Base-by-base conservation (phyloP, 2,888 invertebrate genomes). In the Ceraclea dissimilis region DNA sequence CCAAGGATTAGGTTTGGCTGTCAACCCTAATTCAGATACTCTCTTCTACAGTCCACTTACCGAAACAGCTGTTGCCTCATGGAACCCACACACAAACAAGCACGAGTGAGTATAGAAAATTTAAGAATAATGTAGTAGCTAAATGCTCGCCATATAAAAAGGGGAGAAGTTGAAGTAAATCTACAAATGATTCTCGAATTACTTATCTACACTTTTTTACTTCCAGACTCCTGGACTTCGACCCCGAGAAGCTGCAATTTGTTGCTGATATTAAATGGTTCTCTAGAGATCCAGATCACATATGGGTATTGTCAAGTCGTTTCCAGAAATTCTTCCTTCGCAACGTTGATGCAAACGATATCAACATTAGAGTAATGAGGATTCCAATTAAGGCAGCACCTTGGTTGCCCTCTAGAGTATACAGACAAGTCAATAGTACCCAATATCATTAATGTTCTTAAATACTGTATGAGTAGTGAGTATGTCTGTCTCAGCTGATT, bases 311-410 rank as follows among this genome's bases (percentile, higher is more conserved):
- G 33, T 81, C 87, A 1, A 84, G 88, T 1, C 81, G 86, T 57
- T 89, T 91, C 76, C 91, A 92, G 66, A 86, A 86, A 64, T 90
- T 84, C 77, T 90, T 89, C 78, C 74, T 82, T 57, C 82, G 82
- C 64, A 79, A 83, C 34, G 78, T 87, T 13, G 82, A 83, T 66
- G 72, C 80, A 1, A 78, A 81, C 52, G 89, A 76, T 73, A 76
- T 82, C 33, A 91, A 91, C 68, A 75, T 89, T 51, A 81, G 90
- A 55, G 78, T 91, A n/a, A 65, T 90, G 51, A 81, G 88, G 51
- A 73, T 61, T 10, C 44, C 52, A 6, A 47, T 52, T 1, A 53
- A 55, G 21, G 56, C 56, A 26, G 62, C 59, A 8, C 48, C 39
- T 18, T 18, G 21, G 71, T 70, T 1, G 76, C 49, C 52, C 11